These are phyloP conservation scores for Protophormia terraenovae DNA, from an alignment of 2,888 invertebrate species.

Conservation along the genomic window DNA sequence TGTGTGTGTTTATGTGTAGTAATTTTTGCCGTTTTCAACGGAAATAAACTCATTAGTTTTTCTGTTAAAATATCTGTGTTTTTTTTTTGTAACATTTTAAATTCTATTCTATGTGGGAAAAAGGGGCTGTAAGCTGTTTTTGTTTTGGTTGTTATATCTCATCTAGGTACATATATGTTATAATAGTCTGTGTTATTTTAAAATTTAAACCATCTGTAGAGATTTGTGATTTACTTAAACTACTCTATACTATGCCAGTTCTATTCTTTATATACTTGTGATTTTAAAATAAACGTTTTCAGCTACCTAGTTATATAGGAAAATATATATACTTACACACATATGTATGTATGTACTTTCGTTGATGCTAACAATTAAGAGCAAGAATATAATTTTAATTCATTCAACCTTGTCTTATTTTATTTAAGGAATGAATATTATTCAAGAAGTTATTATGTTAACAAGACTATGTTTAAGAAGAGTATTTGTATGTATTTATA, in stretches of 20 bases:
- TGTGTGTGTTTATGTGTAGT: neutral
- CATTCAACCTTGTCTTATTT: constrained; percentile 65
- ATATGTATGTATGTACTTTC: neutral
- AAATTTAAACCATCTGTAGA: constrained; percentile 14
- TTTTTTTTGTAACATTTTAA: neutral
- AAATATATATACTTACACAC: too few species aligned
- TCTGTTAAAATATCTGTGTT: constrained; percentile 23
- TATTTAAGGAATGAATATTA: constrained; percentile 34
- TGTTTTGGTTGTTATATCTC: neutral
- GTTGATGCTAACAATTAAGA: constrained; percentile 1
- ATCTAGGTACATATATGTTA: too few species aligned
- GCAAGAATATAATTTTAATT: constrained; percentile 59
- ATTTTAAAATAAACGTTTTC: too few species aligned
- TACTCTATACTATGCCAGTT: too few species aligned
- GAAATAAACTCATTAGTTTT: constrained; percentile 52
- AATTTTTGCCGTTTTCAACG: constrained; percentile 2
- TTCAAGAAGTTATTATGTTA: constrained; percentile 55
- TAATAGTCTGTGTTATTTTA: constrained; percentile 32
- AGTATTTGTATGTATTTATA: neutral
- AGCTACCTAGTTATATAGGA: too few species aligned
- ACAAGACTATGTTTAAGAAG: constrained; percentile 29
- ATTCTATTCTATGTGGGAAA: neutral
- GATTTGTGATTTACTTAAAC: constrained; percentile 28
- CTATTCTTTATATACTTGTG: too few species aligned
- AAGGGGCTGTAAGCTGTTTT: neutral